phyloP scores from a whole-genome alignment of 2,113 vertebrate genomes.

The Caretta caretta region DNA sequence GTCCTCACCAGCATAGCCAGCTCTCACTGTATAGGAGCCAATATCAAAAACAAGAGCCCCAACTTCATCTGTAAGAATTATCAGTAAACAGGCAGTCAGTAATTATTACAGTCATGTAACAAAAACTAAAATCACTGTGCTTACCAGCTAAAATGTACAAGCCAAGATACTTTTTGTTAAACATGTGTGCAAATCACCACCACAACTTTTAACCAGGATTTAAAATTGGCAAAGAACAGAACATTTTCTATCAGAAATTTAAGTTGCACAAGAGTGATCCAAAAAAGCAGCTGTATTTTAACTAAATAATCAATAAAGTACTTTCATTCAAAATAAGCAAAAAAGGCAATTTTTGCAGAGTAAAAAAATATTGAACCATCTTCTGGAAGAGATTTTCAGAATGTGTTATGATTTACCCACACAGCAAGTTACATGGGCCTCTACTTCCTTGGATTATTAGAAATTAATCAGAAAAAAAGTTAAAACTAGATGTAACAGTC shows the following conservation, averaged over 20 bases:
- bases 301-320: not conserved
- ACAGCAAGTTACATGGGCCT: not conserved
- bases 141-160: not conserved
- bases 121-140: not conserved
- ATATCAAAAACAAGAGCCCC: constrained; percentile 99
- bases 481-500: not conserved
- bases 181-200: not conserved
- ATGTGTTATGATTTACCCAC: not conserved
- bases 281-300: not conserved
- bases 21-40: constrained; percentile 96
- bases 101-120: not conserved
- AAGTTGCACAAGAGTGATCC: fast-evolving
- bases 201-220: not conserved
- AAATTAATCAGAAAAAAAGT: not conserved
- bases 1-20: constrained; percentile 98
- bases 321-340: fast-evolving
- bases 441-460: not conserved
- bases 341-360: not conserved
- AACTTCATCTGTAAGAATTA: constrained; percentile 91
- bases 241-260: not conserved
- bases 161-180: not conserved
- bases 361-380: fast-evolving
- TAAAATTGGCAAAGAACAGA: not conserved
- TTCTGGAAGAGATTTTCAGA: not conserved
- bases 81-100: constrained; percentile 1